Conservation (phyloP, 2,797 vertebrate genomes). For the Valencia hispanica region DNA sequence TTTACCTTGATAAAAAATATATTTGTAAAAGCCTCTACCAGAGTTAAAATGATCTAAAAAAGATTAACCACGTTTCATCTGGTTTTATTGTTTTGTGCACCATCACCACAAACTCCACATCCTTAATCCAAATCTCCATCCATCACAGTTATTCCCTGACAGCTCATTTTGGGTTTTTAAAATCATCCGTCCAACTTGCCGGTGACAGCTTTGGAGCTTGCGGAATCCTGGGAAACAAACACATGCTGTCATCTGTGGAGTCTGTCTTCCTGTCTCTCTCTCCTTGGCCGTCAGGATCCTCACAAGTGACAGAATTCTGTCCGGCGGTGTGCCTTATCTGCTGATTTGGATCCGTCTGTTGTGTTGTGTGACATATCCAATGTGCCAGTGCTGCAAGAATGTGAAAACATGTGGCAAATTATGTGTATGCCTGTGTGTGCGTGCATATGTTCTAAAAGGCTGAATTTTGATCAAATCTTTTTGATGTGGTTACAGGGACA, state of each 20-base stretch:
- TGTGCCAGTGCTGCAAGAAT: constrained; percentile 50
- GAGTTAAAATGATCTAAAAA: not conserved
- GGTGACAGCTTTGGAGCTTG: constrained; percentile 56
- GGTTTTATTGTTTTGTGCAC: not conserved
- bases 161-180: constrained; percentile 59
- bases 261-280: constrained; percentile 40
- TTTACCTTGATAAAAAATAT: not conserved
- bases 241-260: constrained; percentile 53
- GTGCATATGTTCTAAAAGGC: constrained; percentile 60
- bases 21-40: not conserved
- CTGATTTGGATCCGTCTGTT: constrained; percentile 58
- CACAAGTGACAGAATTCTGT: constrained; percentile 65
- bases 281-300: constrained; percentile 54
- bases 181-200: constrained; percentile 61
- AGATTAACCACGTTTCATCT: not conserved
- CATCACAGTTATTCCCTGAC: constrained; percentile 62
- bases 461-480: constrained; percentile 61
- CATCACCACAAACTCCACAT: constrained; percentile 1
- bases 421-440: constrained; percentile 18
- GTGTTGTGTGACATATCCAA: constrained; percentile 43
- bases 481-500: constrained; percentile 46
- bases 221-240: constrained; percentile 63
- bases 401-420: constrained; percentile 30
- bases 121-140: constrained; percentile 38
- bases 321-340: constrained; percentile 62